Base-by-base conservation (phyloP, 1,140 invertebrate species). In the Mamestra configurata region DNA sequence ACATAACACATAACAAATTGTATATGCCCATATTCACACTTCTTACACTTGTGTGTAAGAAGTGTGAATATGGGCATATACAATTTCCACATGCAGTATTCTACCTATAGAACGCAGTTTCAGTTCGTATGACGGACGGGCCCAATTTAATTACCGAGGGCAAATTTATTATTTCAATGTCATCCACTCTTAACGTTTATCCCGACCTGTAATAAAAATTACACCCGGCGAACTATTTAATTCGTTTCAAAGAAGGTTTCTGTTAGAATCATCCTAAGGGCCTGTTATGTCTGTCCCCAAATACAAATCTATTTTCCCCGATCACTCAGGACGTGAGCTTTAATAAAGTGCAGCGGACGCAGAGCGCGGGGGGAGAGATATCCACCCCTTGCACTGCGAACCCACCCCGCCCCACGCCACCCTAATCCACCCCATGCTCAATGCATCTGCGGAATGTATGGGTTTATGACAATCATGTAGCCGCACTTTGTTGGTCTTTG, bases 301-400 rank as follows among this genome's bases (percentile, higher is more conserved):
- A 61, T n/a, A 35, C 31, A 61, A 35, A 61, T 61, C 24, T 15
- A 37, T 61, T 27, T 61, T 35, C 7, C 27, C 27, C 59, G 59
- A 37, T 61, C 27, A 35, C 4, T 7, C 59, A 8, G 22, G 18
- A 37, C 27, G 27, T 35, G 59, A n/a, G 31, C 15, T 61, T 61
- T 61, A 37, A 61, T 61, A 61, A 37, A 61, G 59, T 31, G 59
- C 59, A 18, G 24, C 24, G 8, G 55, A 59, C 24, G 27, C 27
- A 18, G 53, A 3, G 53, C 22, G 22, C 10, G 1, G 53, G 18
- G 53, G 18, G 53, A 1, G 20, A 11, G 20, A 11, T 55, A 8
- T 18, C n/a, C 31, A 18, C 27, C 59, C 59, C 31, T 10, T n/a
- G 24, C 0, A 49, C 15, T 49, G 15, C 11, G 5, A 3, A 15